A percentile compares a stretch with the other conserved stretches of the same genome.
These are phyloP conservation scores for Scaptomyza parva DNA, from an alignment of 2,888 invertebrate genomes.

Conservation along the genomic window DNA sequence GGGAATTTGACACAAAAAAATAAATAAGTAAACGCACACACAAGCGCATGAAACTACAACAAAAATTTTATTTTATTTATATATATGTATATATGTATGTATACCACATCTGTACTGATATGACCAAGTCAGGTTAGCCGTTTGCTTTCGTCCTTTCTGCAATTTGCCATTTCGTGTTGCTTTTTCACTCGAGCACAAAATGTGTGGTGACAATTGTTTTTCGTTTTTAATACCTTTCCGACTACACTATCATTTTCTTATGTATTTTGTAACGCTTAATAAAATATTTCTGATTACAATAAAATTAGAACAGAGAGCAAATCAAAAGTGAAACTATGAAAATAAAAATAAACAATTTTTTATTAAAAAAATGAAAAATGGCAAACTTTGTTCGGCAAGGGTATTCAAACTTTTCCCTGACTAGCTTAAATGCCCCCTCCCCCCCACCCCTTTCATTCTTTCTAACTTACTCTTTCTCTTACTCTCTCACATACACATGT, in stretches of 20 bases:
- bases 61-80: conserved; percentile 21
- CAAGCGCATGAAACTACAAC: conserved; percentile 10
- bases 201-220: conserved; percentile 77
- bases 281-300: too few species aligned
- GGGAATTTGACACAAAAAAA: conserved; percentile 26
- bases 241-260: not conserved
- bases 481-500: conserved; percentile 26
- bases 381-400: not conserved
- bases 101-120: conserved; percentile 32
- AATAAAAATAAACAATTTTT: not conserved
- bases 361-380: too few species aligned
- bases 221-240: conserved; percentile 30
- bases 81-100: not conserved
- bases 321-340: not conserved
- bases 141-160: conserved; percentile 46
- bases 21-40: conserved; percentile 14
- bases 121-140: conserved; percentile 42
- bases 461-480: conserved; percentile 22
- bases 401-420: not conserved
- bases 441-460: not conserved
- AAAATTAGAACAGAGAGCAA: too few species aligned
- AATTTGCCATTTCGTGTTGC: conserved; percentile 65
- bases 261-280: not conserved
- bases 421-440: not conserved
- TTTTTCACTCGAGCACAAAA: conserved; percentile 64